Evolutionary conservation across 2,113 vertebrate genomes (phyloP), one percentile per base, ranked within the genome.

Genomic region (Chamaea fasciata): DNA sequence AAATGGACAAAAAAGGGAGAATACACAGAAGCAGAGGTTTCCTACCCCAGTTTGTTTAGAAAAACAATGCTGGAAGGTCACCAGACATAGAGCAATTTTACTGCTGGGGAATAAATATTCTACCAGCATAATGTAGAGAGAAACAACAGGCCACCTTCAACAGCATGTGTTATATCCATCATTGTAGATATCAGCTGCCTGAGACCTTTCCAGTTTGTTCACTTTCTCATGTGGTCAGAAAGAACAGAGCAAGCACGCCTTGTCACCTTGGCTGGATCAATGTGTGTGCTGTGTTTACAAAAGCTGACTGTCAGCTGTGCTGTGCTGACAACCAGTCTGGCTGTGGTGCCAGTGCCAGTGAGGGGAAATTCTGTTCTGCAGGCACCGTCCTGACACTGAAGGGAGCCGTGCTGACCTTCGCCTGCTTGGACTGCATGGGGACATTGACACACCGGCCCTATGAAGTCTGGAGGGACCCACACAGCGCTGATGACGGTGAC

Each of bases 391-490:
- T 99, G 91, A 98, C 99, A 74, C 94, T 99, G 94, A 99, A 99
- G 92, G 99, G 99, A 97, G 99, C 99, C 6, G 98, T 99, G 78
- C 93, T 99, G 97, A 98, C 98, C 70, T 98, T 99, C 33, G 98
- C 97, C 4, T 99, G 99, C 96, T 95, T 99, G 98, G 99, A 99
- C 96, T 98, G 97, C 96, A 92, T 94, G 92, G 99, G 99, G 19
- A 96, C 96, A 2, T 91, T 99, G 95, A 98, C 99, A 71, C 98
- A 98, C 71, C 98, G 98, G 15, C 98, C 99, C 1, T 98, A 99
- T 5, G 99, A 99, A 97, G 98, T 99, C 55, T 99, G 99, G 99
- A 98, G 98, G 83, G 99, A 99, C 87, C 98, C 95, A 46, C 98
- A 99, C 57, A 97, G 94, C 39, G 91, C 96, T 4, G 99, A 99